Base-by-base conservation (phyloP, 2,888 invertebrate genomes). In the Brachynemurus nebulosus region DNA sequence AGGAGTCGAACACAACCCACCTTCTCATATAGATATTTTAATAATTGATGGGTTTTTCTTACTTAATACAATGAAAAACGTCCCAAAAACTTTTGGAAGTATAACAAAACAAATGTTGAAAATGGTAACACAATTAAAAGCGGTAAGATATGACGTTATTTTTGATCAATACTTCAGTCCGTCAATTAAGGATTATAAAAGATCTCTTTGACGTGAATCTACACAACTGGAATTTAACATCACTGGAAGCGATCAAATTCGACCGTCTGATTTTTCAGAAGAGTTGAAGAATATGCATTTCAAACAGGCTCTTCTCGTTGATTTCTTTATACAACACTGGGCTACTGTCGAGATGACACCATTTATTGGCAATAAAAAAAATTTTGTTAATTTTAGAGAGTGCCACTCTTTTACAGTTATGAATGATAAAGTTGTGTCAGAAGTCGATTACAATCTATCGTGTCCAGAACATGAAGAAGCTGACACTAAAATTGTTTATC, bases 31-130 rank as follows among this genome's bases (percentile, higher is more conserved):
- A 8, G 55, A 59, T 49, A 43, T 55, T 20, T 33, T 54, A 8
- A 45, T 60, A 36, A 50, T 59, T 44, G 59, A 60, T 53, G 59
- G 57, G 60, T 60, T 44, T 58, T 27, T 54, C 40, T 43, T 54
- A 18, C 38, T 55, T 7, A 55, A 59, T 48, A 47, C 53, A 5
- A 52, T 55, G 42, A 57, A 53, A 52, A 51, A 59, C 43, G 45
- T 57, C 1, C 56, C 58, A 16, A 44, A 48, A 51, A 55, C 53
- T 21, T 59, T 56, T 49, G 55, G 55, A 44, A 45, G 39, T 41
- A 54, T 59, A 39, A 54, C 57, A 5, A 53, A 54, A 37, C 55
- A 55, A 53, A 50, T 55, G 40, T 21, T 57, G 18, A 45, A 47
- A 49, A 52, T 51, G 48, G 40, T 53, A 5, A 52, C 51, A 1